These are phyloP conservation scores for Onychomys leucogaster DNA, from an alignment of 2,797 vertebrate genomes.

Conservation along the genomic window DNA sequence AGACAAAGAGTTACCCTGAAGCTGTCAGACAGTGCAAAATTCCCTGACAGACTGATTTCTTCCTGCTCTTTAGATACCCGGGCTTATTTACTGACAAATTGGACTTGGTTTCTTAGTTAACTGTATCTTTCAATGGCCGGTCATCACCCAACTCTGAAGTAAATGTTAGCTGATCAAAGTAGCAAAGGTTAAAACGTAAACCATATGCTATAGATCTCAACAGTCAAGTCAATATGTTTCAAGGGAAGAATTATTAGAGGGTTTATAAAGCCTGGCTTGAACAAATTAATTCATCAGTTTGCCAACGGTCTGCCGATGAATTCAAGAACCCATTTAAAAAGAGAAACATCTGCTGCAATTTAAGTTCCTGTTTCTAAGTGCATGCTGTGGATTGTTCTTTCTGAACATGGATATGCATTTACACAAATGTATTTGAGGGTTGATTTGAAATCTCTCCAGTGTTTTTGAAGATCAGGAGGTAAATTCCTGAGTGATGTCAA, in stretches of 20 bases:
- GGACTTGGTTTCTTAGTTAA: conserved; percentile 84
- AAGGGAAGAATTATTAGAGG: conserved; percentile 89
- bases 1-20: conserved; percentile 75
- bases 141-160: conserved; percentile 87
- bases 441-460: conserved; percentile 82
- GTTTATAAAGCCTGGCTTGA: conserved; percentile 88
- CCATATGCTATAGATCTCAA: conserved; percentile 87
- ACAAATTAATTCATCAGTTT: conserved; percentile 91
- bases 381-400: conserved; percentile 85
- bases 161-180: conserved; percentile 90
- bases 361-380: conserved; percentile 87
- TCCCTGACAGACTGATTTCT: conserved; percentile 78
- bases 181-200: conserved; percentile 90
- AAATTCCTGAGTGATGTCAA: conserved; percentile 74
- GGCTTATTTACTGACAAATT: conserved; percentile 86
- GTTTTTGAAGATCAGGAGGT: conserved; percentile 73
- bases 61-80: conserved; percentile 77
- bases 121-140: conserved; percentile 86
- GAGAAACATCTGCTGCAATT: conserved; percentile 89
- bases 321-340: conserved; percentile 87
- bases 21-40: conserved; percentile 71
- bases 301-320: conserved; percentile 89
- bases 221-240: conserved; percentile 91
- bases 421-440: conserved; percentile 81
- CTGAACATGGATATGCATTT: conserved; percentile 80